These are phyloP conservation scores for Daboia siamensis DNA, from an alignment of 2,113 vertebrate genomes.

Conservation along the genomic window DNA sequence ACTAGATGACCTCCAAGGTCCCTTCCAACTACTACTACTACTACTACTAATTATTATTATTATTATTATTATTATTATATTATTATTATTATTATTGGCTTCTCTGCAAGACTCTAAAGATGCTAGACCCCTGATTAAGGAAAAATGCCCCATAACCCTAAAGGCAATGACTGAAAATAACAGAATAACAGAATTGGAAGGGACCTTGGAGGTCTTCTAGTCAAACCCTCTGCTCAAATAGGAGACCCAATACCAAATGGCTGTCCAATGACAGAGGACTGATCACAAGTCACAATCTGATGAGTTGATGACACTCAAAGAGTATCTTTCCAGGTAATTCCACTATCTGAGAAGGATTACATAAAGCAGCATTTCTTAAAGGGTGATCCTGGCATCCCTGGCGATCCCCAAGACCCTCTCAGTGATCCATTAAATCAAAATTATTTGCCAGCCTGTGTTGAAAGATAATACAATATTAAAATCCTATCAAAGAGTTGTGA, in stretches of 20 bases:
- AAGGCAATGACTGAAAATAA: neutral
- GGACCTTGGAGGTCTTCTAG: neutral
- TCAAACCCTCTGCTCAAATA: neutral
- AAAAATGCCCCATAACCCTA: neutral
- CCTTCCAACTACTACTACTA: too few species aligned
- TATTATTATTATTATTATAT: too few species aligned
- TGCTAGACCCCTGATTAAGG: neutral
- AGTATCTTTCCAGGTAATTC: neutral
- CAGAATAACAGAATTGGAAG: neutral
- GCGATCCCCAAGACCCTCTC: neutral
- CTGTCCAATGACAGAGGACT: neutral
- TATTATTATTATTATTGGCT: too few species aligned
- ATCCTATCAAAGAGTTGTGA: neutral
- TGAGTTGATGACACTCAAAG: neutral
- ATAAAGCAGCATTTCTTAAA: neutral
- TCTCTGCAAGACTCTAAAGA: neutral
- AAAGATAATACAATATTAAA: neutral
- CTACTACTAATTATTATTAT: too few species aligned
- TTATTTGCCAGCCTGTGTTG: neutral
- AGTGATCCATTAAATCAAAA: neutral
- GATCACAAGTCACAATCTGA: neutral
- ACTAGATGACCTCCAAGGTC: too few species aligned
- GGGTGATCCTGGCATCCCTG: neutral
- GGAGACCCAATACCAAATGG: neutral
- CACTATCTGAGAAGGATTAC: neutral